phyloP scores from a whole-genome alignment of 2,888 invertebrate genomes.

The Drepana falcataria region DNA sequence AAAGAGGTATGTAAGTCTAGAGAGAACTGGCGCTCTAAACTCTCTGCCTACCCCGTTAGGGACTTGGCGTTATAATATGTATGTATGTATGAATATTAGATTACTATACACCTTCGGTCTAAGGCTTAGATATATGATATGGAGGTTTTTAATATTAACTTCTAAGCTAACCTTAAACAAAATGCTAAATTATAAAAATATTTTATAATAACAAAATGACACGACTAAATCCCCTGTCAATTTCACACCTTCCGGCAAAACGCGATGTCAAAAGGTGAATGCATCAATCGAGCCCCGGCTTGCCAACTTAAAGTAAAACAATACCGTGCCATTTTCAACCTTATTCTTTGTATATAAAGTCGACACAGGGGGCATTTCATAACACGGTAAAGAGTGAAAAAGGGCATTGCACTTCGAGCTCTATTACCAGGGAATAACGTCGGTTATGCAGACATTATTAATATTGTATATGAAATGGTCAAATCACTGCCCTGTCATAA shows the following conservation, averaged over 20 bases:
- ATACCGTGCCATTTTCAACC: background rate
- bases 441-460: background rate
- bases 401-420: background rate
- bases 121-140: too few species aligned
- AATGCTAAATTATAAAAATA: too few species aligned
- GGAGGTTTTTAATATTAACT: too few species aligned
- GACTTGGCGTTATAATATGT: too few species aligned
- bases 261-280: slow-evolving; percentile 2
- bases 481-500: slow-evolving; percentile 19
- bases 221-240: background rate
- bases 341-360: background rate
- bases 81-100: too few species aligned
- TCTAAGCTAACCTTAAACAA: too few species aligned
- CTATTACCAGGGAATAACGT: background rate
- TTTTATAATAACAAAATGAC: background rate
- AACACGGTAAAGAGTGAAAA: background rate
- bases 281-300: background rate
- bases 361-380: background rate
- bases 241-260: slow-evolving; percentile 1
- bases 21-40: too few species aligned
- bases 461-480: slow-evolving; percentile 2
- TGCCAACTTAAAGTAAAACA: background rate
- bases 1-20: too few species aligned
- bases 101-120: too few species aligned
- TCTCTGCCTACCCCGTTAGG: too few species aligned